Evolutionary conservation across 2,888 invertebrate species (phyloP).

Genomic region (Lysandra bellargus): DNA sequence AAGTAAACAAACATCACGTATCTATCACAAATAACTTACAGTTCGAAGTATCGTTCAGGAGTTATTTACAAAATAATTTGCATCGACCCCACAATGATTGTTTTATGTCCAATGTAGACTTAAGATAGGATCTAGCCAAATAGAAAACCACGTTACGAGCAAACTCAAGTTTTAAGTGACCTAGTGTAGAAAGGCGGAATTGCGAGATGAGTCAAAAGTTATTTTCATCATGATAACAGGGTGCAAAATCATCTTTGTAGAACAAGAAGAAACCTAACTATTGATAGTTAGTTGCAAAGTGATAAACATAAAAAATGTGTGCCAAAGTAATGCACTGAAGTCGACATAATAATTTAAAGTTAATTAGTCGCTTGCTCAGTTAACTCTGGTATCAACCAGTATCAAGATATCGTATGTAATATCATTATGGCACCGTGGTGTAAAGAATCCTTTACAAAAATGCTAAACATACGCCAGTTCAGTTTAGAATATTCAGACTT

Average conservation of each 20-base stretch:
- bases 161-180: no score
- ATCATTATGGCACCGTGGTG: no score
- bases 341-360: no score
- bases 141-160: not conserved
- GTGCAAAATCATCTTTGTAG: not conserved
- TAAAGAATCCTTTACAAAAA: not conserved
- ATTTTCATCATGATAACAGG: not conserved
- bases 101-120: not conserved
- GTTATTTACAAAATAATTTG: constrained; percentile 10
- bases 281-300: no score
- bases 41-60: not conserved
- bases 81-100: not conserved
- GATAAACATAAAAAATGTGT: no score
- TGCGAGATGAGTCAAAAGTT: not conserved
- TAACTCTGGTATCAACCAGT: not conserved
- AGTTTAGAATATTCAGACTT: not conserved
- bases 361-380: no score
- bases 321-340: no score
- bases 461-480: not conserved
- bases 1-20: not conserved
- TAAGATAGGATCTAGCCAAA: not conserved
- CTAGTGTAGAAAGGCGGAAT: not conserved
- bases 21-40: not conserved
- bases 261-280: no score
- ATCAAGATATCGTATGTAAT: no score